These are phyloP conservation scores for Formica exsecta DNA, from an alignment of 1,140 invertebrate species.

Conservation along the genomic window DNA sequence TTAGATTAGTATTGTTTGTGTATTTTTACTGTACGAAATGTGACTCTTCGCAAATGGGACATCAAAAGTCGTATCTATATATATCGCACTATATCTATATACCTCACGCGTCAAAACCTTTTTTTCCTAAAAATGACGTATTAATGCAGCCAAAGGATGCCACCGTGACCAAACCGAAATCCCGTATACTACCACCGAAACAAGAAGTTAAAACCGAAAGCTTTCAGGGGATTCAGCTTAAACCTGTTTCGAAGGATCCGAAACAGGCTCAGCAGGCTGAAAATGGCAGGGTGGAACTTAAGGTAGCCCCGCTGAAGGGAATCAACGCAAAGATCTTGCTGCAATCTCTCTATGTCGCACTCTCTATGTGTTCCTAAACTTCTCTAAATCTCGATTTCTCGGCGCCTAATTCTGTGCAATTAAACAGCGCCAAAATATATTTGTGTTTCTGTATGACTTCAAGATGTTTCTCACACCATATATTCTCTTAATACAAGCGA, in stretches of 20 bases:
- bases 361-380: conserved; percentile 43
- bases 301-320: conserved; percentile 81
- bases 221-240: conserved; percentile 88
- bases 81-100: background rate
- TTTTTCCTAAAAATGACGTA: conserved; percentile 51
- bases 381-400: conserved; percentile 29
- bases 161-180: conserved; percentile 82
- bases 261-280: conserved; percentile 85
- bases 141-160: conserved; percentile 82
- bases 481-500: conserved; percentile 31
- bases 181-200: conserved; percentile 85
- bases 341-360: conserved; percentile 32
- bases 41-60: background rate
- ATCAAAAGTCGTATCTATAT: background rate
- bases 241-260: conserved; percentile 87
- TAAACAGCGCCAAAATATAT: conserved; percentile 31
- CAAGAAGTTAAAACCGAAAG: conserved; percentile 87
- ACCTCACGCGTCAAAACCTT: background rate
- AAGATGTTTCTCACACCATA: background rate
- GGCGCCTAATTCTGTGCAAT: conserved; percentile 14
- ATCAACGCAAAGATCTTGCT: conserved; percentile 51
- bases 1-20: conserved; percentile 22
- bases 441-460: background rate
- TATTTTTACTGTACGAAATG: background rate
- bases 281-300: conserved; percentile 82